A percentile compares a stretch with the other conserved stretches of the same genome.
phyloP scores from a whole-genome alignment of 53 echinoderm and acorn worm genomes.

The Glandiceps talaboti region DNA sequence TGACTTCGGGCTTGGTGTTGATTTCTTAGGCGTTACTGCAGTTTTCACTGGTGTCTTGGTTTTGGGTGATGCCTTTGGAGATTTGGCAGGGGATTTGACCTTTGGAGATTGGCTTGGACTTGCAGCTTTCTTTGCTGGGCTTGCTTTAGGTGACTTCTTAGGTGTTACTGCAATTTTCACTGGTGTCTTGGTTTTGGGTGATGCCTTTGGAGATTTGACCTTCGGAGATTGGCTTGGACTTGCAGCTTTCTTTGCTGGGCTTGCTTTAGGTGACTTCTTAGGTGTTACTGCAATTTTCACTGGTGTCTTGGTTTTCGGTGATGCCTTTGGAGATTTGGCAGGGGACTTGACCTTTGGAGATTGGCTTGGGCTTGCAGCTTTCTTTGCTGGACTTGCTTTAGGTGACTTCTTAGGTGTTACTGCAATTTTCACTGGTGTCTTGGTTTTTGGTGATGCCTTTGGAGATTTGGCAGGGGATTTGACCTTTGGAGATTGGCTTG shows the following conservation, averaged over 20 bases:
- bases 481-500: not conserved
- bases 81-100: constrained; percentile 13
- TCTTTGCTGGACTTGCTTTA: not conserved
- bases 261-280: constrained; percentile 11
- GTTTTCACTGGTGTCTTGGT: constrained; percentile 7
- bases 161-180: constrained; percentile 16
- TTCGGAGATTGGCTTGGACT: constrained; percentile 18
- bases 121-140: constrained; percentile 6
- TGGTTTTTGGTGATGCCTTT: constrained; percentile 17
- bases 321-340: constrained; percentile 11
- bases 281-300: not conserved
- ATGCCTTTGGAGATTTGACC: constrained; percentile 4
- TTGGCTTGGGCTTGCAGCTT: not conserved
- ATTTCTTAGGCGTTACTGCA: not conserved
- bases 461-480: constrained; percentile 19
- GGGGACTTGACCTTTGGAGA: constrained; percentile 17
- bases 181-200: constrained; percentile 21
- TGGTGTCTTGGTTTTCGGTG: constrained; percentile 17
- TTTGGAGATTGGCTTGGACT: constrained; percentile 19
- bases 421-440: constrained; percentile 8
- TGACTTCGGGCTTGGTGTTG: not conserved
- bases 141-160: constrained; percentile 13
- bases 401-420: not conserved
- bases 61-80: constrained; percentile 23
- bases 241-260: constrained; percentile 7